These are phyloP conservation scores for Stenotaenia linearis DNA, from an alignment of 2,888 invertebrate species.

Conservation along the genomic window DNA sequence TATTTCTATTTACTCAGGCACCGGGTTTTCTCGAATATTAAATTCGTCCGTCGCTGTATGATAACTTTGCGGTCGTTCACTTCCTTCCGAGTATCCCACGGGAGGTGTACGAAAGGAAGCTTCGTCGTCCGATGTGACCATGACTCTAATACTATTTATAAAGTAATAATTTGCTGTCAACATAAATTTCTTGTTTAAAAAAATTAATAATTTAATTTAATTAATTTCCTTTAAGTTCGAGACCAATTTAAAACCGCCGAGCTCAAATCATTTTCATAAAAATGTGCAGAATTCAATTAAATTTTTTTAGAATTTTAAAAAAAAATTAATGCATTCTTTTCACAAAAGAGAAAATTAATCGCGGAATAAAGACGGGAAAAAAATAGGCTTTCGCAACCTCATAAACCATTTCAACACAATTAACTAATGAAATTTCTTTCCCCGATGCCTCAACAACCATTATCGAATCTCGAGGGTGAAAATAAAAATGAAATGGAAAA, in stretches of 20 bases:
- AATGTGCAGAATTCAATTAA: slow-evolving; percentile 1
- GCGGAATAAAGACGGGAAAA: neutral
- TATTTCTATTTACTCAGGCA: neutral
- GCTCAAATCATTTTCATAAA: slow-evolving; percentile 2
- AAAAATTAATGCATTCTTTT: neutral
- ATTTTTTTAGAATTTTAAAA: neutral
- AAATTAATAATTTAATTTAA: too few species aligned
- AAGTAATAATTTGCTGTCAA: neutral
- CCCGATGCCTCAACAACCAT: neutral
- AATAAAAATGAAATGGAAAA: neutral
- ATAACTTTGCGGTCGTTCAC: neutral
- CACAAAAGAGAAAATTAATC: neutral
- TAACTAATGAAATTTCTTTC: slow-evolving; percentile 16
- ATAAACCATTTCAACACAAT: slow-evolving; percentile 17
- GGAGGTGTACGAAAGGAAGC: neutral
- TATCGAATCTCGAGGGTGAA: neutral
- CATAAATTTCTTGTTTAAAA: neutral
- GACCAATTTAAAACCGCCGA: neutral
- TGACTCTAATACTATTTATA: neutral
- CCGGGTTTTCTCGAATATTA: neutral
- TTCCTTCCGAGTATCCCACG: neutral
- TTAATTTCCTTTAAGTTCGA: neutral
- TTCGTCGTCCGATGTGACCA: neutral
- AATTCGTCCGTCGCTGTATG: neutral
- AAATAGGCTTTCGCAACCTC: neutral